Evolutionary conservation across 2,113 vertebrate species (phyloP).

Genomic region (Alligator mississippiensis): DNA sequence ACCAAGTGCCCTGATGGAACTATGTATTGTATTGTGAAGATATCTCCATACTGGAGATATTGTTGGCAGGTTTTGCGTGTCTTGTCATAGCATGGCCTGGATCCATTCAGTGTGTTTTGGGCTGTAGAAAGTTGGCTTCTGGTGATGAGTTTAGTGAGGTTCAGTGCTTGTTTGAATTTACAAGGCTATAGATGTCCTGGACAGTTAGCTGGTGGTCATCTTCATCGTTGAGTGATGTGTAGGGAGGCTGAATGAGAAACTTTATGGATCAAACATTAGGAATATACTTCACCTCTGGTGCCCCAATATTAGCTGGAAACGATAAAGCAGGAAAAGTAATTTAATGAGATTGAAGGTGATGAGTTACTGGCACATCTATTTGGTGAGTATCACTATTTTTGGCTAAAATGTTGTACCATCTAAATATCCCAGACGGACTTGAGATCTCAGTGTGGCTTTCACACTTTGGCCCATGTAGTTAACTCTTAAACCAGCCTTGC

Average conservation of each 20-base stretch:
- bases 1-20: too few relatives aligned
- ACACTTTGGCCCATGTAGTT: too few relatives aligned
- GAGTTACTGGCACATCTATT: background rate
- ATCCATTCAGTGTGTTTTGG: too few relatives aligned
- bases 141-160: too few relatives aligned
- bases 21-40: too few relatives aligned
- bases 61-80: too few relatives aligned
- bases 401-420: background rate
- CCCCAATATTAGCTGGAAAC: conserved; percentile 70
- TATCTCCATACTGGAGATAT: too few relatives aligned
- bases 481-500: background rate
- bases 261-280: conserved; percentile 68
- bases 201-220: conserved; percentile 48
- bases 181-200: conserved; percentile 71
- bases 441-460: background rate
- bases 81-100: too few relatives aligned
- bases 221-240: background rate
- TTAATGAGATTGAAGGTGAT: background rate
- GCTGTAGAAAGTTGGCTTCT: too few relatives aligned
- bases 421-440: background rate
- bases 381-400: background rate
- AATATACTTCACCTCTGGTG: conserved; percentile 65
- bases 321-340: background rate
- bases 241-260: conserved; percentile 62
- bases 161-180: background rate